Base-by-base conservation (phyloP, 37 sponge, comb jelly and placozoan species). In the Agelas oroides region DNA sequence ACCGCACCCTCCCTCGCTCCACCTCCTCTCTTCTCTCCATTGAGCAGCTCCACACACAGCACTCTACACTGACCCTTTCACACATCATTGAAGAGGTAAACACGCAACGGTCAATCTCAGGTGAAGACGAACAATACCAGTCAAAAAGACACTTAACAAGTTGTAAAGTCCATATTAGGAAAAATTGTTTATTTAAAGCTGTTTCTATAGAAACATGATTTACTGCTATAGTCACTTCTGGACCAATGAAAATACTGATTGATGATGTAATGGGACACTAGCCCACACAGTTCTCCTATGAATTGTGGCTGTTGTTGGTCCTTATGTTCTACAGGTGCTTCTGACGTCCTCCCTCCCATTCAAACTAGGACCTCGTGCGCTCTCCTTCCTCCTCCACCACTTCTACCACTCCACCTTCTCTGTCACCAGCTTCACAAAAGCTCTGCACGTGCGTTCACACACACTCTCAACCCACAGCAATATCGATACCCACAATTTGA, bases 341-440 rank as follows among this genome's bases (percentile, higher is more conserved):
- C 39, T 92, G 19, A 61, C 71, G 19, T 63, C 83, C 34, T 6
- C 15, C 3, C 54, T 77, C 5, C 77, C 85, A 1, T 88, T 92
- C 80, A 75, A 61, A 34, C 85, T 92, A 16, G 88, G 88, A 1
- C 77, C 63, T 2, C 41, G 31, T 33, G 68, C 70, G 1, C 59
- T 83, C 59, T 17, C 84, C 32, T 84, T 67, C 59, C 80, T 92
- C 11, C 58, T 87, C 33, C 75, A 92, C 27, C 88, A 92, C 34
- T 92, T 92, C 76, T 58, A 80, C 81, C 75, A 60, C 66, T 76
- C 71, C 75, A 82, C 76, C 37, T 79, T 87, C 70, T 92, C 92
- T 15, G 39, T 88, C 23, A 54, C 24, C 5, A 57, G 80, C 35
- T 78, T 92, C 67, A 58, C 58, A 5, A 56, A 41, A 31, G 80